Conservation (phyloP, 2,113 vertebrate genomes). For the Dicerorhinus sumatrensis region DNA sequence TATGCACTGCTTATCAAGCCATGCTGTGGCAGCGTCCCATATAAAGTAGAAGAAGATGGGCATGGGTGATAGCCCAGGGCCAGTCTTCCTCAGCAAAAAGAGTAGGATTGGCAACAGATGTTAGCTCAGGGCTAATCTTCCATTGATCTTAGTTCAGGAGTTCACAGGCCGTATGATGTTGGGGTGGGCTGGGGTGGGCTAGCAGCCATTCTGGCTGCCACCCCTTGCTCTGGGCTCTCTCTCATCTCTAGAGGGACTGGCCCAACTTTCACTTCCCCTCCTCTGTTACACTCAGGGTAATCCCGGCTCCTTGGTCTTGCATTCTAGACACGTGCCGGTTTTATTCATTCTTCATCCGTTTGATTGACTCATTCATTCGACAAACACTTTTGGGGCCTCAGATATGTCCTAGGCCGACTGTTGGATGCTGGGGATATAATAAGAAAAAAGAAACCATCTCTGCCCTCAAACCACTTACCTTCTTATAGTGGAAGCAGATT, state of each 20-base stretch:
- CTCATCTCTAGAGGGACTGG: too few relatives aligned
- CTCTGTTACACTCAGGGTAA: not conserved
- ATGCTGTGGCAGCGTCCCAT: too few relatives aligned
- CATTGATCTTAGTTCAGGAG: not conserved
- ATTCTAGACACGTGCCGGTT: not conserved
- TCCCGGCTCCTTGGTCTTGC: not conserved
- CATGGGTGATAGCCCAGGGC: too few relatives aligned
- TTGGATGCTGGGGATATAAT: not conserved
- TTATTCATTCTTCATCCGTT: not conserved
- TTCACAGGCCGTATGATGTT: not conserved
- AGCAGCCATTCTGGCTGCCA: not conserved
- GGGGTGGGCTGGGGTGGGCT: not conserved
- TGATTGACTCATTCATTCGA: not conserved
- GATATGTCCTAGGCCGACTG: not conserved
- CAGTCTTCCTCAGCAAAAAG: too few relatives aligned
- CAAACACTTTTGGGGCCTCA: not conserved
- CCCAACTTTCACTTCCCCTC: accelerated
- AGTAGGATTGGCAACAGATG: too few relatives aligned
- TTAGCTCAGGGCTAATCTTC: too few relatives aligned
- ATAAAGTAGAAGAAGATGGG: too few relatives aligned
- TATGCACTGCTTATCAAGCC: too few relatives aligned
- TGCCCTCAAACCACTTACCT: not conserved
- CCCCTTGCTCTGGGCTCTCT: not conserved
- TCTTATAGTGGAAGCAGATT: not conserved
- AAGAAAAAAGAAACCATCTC: not conserved